Percentiles rank a stretch among this genome's conserved stretches.
These are phyloP conservation scores for Neoaliturus tenellus DNA, from an alignment of 2,888 invertebrate genomes.

Conservation along the genomic window DNA sequence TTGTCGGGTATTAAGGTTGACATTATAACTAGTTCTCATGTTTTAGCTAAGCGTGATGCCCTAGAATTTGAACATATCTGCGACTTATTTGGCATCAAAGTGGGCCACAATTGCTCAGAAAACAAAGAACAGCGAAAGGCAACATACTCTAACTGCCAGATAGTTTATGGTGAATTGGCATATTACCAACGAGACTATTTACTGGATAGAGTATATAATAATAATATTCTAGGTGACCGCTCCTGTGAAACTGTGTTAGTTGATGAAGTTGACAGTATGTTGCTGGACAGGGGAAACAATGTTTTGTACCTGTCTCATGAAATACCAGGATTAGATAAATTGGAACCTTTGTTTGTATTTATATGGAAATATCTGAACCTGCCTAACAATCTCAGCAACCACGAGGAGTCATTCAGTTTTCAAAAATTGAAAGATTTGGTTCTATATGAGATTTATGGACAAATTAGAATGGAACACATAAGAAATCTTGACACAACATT, in stretches of 20 bases:
- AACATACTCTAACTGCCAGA: slow-evolving; percentile 64
- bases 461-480: slow-evolving; percentile 62
- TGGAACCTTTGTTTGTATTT: slow-evolving; percentile 69
- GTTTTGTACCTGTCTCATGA: slow-evolving; percentile 70
- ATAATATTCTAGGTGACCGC: slow-evolving; percentile 68
- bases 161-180: slow-evolving; percentile 70
- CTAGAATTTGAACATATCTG: slow-evolving; percentile 64
- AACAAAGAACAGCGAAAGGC: slow-evolving; percentile 63
- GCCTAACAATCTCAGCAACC: not conserved
- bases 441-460: slow-evolving; percentile 62
- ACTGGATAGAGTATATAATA: slow-evolving; percentile 69
- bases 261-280: slow-evolving; percentile 72
- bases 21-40: slow-evolving; percentile 70
- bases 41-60: slow-evolving; percentile 69
- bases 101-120: slow-evolving; percentile 67
- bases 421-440: slow-evolving; percentile 42
- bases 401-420: not conserved
- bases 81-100: slow-evolving; percentile 67
- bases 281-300: slow-evolving; percentile 71
- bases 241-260: slow-evolving; percentile 69
- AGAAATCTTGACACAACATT: slow-evolving; percentile 58
- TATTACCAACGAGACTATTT: slow-evolving; percentile 70
- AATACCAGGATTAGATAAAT: slow-evolving; percentile 70
- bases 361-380: slow-evolving; percentile 67
- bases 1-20: slow-evolving; percentile 68